Evolutionary conservation across 2,113 vertebrate genomes (phyloP), one percentile per base, ranked within the genome.

Genomic region (Cyprinus carpio): DNA sequence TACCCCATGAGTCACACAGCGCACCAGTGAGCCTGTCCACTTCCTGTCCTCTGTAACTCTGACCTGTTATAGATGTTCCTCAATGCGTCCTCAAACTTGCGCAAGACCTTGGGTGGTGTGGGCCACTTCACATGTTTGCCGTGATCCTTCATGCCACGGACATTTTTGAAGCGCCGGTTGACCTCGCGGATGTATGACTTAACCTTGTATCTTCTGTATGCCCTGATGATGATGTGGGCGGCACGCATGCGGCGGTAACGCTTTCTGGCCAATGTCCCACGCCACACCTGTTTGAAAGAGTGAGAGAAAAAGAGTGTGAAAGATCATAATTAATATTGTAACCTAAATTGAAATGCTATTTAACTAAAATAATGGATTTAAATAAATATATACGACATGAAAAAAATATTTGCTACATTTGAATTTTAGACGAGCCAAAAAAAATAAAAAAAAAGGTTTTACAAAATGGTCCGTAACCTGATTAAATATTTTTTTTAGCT

Each of bases 171-270:
- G 90, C 96, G 96, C 0, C 90, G 93, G 90, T 93, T 88, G 1
- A 99, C 93, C 90, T 99, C 96, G 0, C 84, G 92, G 91, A 99
- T 94, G 93, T 99, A 98, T 0, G 97, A 94, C 77, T 95, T 97
- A 7, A 99, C 97, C 80, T 99, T 99, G 94, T 97, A 96, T 90
- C 92, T 95, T 6, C 97, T 93, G 90, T 99, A 99, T 0, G 95
- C 94, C 56, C 88, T 92, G 81, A 96, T 89, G 81, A 99, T 97
- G 1, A 91, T 91, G 56, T 96, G 93, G 0, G 95, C 96, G 0
- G 98, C 98, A 34, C 91, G 93, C 43, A 97, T 97, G 64, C 95
- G 96, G 86, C 95, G 96, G 87, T 97, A 99, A 20, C 93, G 94
- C 89, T 96, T 95, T 18, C 98, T 94, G 75, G 98, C 98, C 71